Evolutionary conservation across 2,113 vertebrate species (phyloP).

Genomic region (Acanthochromis polyacanthus): DNA sequence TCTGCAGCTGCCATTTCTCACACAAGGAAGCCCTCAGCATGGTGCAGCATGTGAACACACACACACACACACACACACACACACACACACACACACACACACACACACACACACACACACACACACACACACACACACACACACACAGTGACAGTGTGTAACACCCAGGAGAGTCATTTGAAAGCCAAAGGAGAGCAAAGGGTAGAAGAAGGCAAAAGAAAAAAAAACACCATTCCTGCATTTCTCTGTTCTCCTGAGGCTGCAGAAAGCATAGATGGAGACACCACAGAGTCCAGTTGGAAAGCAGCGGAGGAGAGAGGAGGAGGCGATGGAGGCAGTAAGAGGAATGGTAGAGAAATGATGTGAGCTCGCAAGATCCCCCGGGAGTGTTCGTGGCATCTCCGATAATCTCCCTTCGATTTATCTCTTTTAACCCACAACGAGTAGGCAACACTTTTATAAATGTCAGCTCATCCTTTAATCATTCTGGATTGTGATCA

Average conservation of each 20-base stretch:
- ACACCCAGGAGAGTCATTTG: slow-evolving; percentile 25
- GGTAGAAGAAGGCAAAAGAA: not conserved
- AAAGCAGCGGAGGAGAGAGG: not conserved
- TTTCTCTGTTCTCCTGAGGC: slow-evolving; percentile 21
- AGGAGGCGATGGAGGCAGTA: not conserved
- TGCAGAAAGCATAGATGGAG: slow-evolving; percentile 27
- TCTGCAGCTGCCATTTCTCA: slow-evolving; percentile 25
- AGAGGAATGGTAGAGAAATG: slow-evolving; percentile 12
- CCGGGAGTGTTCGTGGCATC: not conserved
- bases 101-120: not conserved
- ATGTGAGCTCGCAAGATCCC: slow-evolving; percentile 16
- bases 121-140: slow-evolving; percentile 1
- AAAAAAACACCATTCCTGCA: slow-evolving; percentile 33
- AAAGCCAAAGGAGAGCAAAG: slow-evolving; percentile 11
- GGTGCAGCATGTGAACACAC: slow-evolving; percentile 8
- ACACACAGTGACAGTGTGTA: not conserved
- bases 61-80: slow-evolving; percentile 1
- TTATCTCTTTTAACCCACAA: slow-evolving; percentile 21
- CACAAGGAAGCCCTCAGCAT: slow-evolving; percentile 23
- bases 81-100: slow-evolving; percentile 9
- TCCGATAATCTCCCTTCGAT: slow-evolving; percentile 15
- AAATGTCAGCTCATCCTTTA: slow-evolving; percentile 44
- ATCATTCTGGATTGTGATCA: slow-evolving; percentile 17
- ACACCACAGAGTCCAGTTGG: not conserved
- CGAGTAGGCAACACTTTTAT: not conserved